Base-by-base conservation (phyloP, 2,113 vertebrate species). In the Xyliphius kryptos region DNA sequence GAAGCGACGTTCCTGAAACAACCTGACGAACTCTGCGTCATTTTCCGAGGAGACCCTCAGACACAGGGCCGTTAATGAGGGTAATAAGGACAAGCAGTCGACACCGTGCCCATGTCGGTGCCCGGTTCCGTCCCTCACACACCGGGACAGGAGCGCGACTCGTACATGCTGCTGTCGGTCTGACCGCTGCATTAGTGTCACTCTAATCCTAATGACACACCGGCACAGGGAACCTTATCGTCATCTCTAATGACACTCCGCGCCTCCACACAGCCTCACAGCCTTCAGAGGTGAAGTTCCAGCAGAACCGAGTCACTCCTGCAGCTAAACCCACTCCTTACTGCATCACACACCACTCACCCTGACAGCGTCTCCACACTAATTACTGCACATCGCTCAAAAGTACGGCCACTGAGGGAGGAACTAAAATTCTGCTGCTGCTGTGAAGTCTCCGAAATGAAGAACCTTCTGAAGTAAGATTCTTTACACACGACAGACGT, bases 181-280 rank as follows among this genome's bases (percentile, higher is more conserved):
- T 53, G 46, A 37, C 40, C 32, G 41, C 20, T 3, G 21, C 61
- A 70, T 72, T 74, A 72, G 56, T 70, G 72, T 74, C 63, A 70
- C 51, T 66, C 59, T 60, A 55, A 71, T 75, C 62, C 55, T 65
- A 72, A 73, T 56, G 57, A 67, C n/a, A 43, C 56, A 46, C 11
- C 37, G 21, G 55, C 61, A 37, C 14, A 64, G 48, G 61, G 60
- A 66, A 59, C 61, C 59, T 68, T 47, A 54, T 50, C 65, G 71
- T 71, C 69, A 67, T 59, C 57, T 52, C 57, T 72, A 63, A 69
- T 69, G 53, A 59, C 59, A 64, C 55, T 21, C 41, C 59, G 51
- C 66, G 48, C 41, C 46, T 47, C 55, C 50, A 59, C 50, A 49
- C 26, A 63, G 64, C 38, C 60, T 15, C 48, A 22, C 32, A 67